Percentiles rank a stretch among this genome's conserved stretches.
These are phyloP conservation scores for Molorchus minor DNA, from an alignment of 2,888 invertebrate species.

Conservation along the genomic window DNA sequence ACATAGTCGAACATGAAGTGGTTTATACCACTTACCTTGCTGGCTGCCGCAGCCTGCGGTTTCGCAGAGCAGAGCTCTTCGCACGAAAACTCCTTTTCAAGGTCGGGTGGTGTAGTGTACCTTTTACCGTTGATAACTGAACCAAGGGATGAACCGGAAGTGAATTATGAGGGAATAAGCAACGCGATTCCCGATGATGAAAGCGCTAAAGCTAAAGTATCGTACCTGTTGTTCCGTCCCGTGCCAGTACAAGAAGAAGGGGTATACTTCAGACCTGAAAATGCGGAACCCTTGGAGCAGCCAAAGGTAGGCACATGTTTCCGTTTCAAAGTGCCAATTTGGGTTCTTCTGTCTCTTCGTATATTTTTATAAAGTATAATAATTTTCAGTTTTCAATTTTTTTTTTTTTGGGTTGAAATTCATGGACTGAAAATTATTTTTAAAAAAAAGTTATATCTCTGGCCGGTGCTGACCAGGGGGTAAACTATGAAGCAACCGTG, in stretches of 20 bases:
- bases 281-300: slow-evolving; percentile 50
- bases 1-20: slow-evolving; percentile 39
- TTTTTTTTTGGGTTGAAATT: background rate
- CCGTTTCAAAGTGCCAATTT: background rate
- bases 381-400: background rate
- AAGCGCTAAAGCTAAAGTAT: slow-evolving; percentile 30
- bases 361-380: background rate
- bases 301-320: slow-evolving; percentile 45
- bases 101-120: slow-evolving; percentile 49
- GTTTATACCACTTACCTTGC: slow-evolving; percentile 35
- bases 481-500: too few species aligned
- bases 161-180: slow-evolving; percentile 32
- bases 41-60: slow-evolving; percentile 24
- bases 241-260: slow-evolving; percentile 54
- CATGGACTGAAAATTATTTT: background rate
- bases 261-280: slow-evolving; percentile 56
- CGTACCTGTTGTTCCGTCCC: slow-evolving; percentile 42
- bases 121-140: slow-evolving; percentile 44
- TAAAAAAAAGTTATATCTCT: background rate
- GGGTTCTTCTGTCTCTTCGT: background rate
- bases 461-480: too few species aligned
- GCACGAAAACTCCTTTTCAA: slow-evolving; percentile 17
- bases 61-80: slow-evolving; percentile 8
- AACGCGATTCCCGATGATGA: slow-evolving; percentile 42
- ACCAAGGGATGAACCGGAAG: slow-evolving; percentile 25